Base-by-base conservation (phyloP, 2,888 invertebrate species). In the Campopleginae sp. region DNA sequence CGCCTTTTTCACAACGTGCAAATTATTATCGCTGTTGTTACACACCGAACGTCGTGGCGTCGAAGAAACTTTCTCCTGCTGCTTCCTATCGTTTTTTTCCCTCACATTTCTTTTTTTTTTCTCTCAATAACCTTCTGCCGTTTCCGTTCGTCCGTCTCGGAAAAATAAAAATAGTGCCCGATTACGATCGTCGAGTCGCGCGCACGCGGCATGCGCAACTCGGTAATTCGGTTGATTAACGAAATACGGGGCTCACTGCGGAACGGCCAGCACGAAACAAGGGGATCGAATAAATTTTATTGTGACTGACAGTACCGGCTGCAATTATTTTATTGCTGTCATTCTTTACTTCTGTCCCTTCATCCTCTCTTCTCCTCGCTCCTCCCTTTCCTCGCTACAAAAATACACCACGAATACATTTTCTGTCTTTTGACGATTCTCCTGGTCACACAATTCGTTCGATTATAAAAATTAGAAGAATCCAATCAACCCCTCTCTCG, bases 151-250 rank as follows among this genome's bases (percentile, higher is more conserved):
- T 84, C 63, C 27, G 42, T 78, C 48, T 72, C 65, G 44, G n/a
- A 12, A 61, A 66, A 82, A 85, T 79, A 54, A 82, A 85, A 82
- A 79, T 66, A 71, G 75, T 61, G n/a, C 38, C 19, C 81, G 85
- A 85, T 85, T 79, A 71, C 79, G 79, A 85, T 85, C 85, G 31
- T 17, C 8, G 46, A 46, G 61, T 44, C 33, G 75, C 42, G 75
- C 42, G 58, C 51, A 8, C 65, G n/a, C 33, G 12, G 38, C 12
- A 10, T 58, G 19, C 48, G 48, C 77, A 65, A 82, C 77, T 85
- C 65, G 51, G 77, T 85, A 82, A 85, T 85, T 85, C 71, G 70
- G 78, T 79, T 85, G 85, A 85, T 82, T 79, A 78, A 85, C 58
- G 70, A 79, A 79, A 85, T 75, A 44, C 61, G 33, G 44, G 23